Evolutionary conservation across 37 sponge, comb jelly and placozoan species (phyloP).

Genomic region (Axinella damicornis): DNA sequence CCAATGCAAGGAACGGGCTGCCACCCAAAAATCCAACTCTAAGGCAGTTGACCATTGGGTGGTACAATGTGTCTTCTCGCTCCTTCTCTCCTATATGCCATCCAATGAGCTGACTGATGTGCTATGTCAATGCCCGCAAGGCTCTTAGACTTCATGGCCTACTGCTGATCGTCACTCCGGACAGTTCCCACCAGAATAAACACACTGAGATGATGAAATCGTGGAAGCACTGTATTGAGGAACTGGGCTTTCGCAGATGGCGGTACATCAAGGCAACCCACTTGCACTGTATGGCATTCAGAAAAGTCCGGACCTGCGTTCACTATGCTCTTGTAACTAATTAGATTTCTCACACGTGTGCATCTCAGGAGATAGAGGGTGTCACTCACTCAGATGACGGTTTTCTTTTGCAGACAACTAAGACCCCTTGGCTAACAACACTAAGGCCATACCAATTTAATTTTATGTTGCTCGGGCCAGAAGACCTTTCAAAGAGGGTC

Average conservation of each 20-base stretch:
- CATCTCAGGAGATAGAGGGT: conserved; percentile 28
- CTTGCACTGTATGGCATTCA: conserved; percentile 86
- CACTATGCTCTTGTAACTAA: not conserved
- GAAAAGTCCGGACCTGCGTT: conserved; percentile 15
- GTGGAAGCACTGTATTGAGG: conserved; percentile 70
- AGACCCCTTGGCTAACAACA: too few species aligned
- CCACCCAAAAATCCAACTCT: not conserved
- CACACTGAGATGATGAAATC: conserved; percentile 74
- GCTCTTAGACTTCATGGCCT: conserved; percentile 66
- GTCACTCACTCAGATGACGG: too few species aligned
- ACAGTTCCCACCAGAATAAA: conserved; percentile 78
- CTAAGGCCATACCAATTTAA: too few species aligned
- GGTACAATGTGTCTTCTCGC: conserved; percentile 79
- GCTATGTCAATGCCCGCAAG: conserved; percentile 72
- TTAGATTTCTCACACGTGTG: not conserved
- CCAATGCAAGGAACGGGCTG: not conserved
- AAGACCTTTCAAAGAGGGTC: too few species aligned
- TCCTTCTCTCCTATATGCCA: conserved; percentile 84
- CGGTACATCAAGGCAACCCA: conserved; percentile 71
- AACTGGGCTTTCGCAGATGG: conserved; percentile 77
- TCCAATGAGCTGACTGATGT: conserved; percentile 64
- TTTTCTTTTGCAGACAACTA: too few species aligned
- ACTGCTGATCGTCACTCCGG: conserved; percentile 80
- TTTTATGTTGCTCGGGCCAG: too few species aligned
- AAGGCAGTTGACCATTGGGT: not conserved